Conservation (phyloP, 2,113 vertebrate genomes). For the Seriola quinqueradiata region DNA sequence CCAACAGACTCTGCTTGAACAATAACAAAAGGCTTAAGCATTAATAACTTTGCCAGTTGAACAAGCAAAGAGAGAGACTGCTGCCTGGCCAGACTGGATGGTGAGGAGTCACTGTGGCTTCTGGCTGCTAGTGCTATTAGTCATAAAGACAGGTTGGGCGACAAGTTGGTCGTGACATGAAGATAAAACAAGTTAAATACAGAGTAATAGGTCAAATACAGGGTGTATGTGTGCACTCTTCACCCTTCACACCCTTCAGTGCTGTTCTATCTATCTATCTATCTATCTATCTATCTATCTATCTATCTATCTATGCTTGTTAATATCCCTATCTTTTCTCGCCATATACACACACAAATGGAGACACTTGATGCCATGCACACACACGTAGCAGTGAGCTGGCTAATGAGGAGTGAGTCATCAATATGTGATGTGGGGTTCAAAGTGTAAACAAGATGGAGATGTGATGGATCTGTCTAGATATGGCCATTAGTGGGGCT, state of each 20-base stretch:
- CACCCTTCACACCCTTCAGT: background rate
- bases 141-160: constrained; percentile 60
- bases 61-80: constrained; percentile 8
- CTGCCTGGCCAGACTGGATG: background rate
- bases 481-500: constrained; percentile 68
- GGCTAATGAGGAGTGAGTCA: constrained; percentile 73
- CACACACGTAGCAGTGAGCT: constrained; percentile 28
- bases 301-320: background rate
- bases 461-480: constrained; percentile 66
- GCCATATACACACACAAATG: constrained; percentile 21
- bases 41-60: constrained; percentile 20
- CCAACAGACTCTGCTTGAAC: constrained; percentile 23
- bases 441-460: constrained; percentile 75
- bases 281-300: background rate
- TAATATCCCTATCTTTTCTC: background rate
- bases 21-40: constrained; percentile 12
- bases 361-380: constrained; percentile 34
- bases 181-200: constrained; percentile 27
- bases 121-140: constrained; percentile 35
- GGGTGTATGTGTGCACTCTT: background rate
- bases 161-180: constrained; percentile 20
- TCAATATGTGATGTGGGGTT: constrained; percentile 62
- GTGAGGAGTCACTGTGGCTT: constrained; percentile 28
- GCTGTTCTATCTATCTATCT: background rate
- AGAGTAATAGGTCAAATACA: constrained; percentile 23